Evolutionary conservation across 2,888 invertebrate species (phyloP), one percentile per base, ranked within the genome.

Genomic region (Amblyteles armatorius): DNA sequence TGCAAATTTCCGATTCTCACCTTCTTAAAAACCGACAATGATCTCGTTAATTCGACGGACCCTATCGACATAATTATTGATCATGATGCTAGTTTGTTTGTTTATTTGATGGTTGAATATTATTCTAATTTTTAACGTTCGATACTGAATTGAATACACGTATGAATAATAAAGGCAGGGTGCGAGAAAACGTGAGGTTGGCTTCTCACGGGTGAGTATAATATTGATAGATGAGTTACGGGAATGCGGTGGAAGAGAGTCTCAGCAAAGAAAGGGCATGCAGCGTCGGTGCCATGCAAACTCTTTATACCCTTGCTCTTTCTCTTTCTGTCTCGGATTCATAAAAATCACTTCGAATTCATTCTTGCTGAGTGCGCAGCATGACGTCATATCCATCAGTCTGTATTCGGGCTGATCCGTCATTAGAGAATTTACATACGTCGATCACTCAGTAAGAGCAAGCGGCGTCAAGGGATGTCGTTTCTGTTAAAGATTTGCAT

Each of bases 361-460:
- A 85, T 65, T 36, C 52, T 50, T 83, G 84, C 87, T 87, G 84
- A 81, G 65, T 67, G 65, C 92, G 50, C 92, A 92, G 92, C 92
- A 89, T 92, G 92, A 91, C 91, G 91, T 91, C 91, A 91, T 48
- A 55, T 65, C 50, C 86, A 88, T 89, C 88, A 86, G 88, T 87
- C 86, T 87, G 82, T 82, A 84, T 86, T 84, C 87, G 69, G 87
- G 87, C 89, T 91, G 91, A 91, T 90, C 90, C 90, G 90, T 92
- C 92, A 92, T 92, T 92, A 91, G 88, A 86, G 87, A 88, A 92
- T 92, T 92, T 92, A 89, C 92, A 92, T 92, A 91, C 80, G 88
- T 87, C 91, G 88, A 92, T 92, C 91, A 90, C 89, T 92, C 91
- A 92, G 87, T 76, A 87, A 55, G 65, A 55, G 6, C 6, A 50